Percentiles rank a stretch among this genome's conserved stretches.
These are phyloP conservation scores for Athalia circularis DNA, from an alignment of 2,888 invertebrate species.

Conservation along the genomic window DNA sequence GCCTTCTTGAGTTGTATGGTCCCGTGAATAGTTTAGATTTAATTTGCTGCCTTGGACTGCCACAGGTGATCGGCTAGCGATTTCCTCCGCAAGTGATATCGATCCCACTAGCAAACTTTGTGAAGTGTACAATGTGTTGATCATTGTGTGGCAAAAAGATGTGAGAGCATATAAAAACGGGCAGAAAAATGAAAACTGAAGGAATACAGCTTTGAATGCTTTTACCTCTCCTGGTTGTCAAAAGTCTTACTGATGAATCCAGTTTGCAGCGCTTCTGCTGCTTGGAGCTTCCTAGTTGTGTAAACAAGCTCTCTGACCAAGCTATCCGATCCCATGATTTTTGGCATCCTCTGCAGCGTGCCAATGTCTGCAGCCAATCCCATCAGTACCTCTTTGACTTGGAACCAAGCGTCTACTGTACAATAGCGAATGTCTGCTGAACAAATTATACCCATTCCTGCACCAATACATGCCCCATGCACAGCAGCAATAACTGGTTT, in stretches of 20 bases:
- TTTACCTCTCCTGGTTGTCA: conserved; percentile 81
- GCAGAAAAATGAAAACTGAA: no score
- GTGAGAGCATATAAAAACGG: no score
- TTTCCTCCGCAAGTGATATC: conserved; percentile 84
- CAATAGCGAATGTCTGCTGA: conserved; percentile 95
- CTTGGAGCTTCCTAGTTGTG: conserved; percentile 87
- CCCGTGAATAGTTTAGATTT: conserved; percentile 89
- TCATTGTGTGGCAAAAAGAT: no score
- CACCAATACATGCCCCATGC: conserved; percentile 94
- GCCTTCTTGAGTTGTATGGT: conserved; percentile 90
- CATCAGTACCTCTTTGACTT: conserved; percentile 90
- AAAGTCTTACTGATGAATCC: conserved; percentile 90
- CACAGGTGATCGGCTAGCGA: conserved; percentile 94
- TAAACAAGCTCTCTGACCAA: conserved; percentile 90
- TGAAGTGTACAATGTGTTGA: background rate
- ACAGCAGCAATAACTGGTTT: conserved; percentile 94
- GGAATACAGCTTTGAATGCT: background rate
- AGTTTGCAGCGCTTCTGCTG: conserved; percentile 86
- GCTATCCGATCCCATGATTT: conserved; percentile 91
- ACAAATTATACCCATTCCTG: conserved; percentile 90
- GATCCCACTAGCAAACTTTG: conserved; percentile 84
- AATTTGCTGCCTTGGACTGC: conserved; percentile 95
- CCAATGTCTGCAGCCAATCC: conserved; percentile 98
- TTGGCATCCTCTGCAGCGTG: conserved; percentile 93
- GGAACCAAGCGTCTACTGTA: conserved; percentile 92